Conservation (phyloP, 2,113 vertebrate species). For the Aspidoscelis tigris region DNA sequence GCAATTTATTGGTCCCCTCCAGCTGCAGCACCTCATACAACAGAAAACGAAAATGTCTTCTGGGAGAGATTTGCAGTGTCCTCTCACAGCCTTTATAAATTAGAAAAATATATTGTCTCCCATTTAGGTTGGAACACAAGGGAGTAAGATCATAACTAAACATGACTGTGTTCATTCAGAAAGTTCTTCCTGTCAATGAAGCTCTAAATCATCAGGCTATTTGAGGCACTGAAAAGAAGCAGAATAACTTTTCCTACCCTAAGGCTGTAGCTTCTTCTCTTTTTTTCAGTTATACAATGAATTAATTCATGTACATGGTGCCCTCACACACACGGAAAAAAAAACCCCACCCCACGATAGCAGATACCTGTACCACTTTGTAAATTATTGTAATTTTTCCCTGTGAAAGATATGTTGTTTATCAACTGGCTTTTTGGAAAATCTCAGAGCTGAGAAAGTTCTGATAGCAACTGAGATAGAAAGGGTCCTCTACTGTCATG, state of each 20-base stretch:
- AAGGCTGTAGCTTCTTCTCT: not conserved
- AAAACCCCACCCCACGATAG: no score
- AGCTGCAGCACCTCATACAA: not conserved
- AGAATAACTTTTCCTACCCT: not conserved
- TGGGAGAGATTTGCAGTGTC: not conserved
- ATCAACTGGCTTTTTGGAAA: not conserved
- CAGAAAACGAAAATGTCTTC: not conserved
- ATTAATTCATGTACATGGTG: not conserved
- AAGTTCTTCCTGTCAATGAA: constrained; percentile 15
- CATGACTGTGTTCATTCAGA: constrained; percentile 11
- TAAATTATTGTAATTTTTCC: not conserved
- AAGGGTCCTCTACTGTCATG: not conserved
- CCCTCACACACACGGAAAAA: not conserved
- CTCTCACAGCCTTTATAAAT: not conserved
- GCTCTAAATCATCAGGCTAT: constrained; percentile 8
- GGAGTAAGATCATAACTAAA: constrained; percentile 6
- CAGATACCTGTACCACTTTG: not conserved
- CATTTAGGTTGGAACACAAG: not conserved
- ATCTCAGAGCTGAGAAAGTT: not conserved
- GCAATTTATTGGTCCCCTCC: not conserved
- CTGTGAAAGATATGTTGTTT: not conserved
- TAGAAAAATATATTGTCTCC: constrained; percentile 1
- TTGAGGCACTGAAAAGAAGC: not conserved
- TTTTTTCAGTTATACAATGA: not conserved
- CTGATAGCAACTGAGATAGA: not conserved